A percentile compares a stretch with the other conserved stretches of the same genome.
phyloP scores from a whole-genome alignment of 2,113 vertebrate genomes.

The Corythornis cristatus region DNA sequence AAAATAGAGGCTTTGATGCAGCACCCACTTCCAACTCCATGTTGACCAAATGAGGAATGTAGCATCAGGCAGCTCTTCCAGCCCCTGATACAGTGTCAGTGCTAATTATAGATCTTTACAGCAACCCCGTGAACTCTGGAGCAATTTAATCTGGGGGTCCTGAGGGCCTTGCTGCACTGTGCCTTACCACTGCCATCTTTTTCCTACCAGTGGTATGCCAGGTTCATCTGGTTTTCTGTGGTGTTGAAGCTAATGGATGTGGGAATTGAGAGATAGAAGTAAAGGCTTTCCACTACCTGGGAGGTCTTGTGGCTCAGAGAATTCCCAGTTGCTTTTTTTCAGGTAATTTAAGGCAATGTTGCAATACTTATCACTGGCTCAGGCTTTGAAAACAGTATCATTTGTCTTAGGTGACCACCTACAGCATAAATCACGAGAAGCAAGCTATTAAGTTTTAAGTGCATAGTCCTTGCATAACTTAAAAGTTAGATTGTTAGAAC shows the following conservation, averaged over 20 bases:
- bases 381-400: not conserved
- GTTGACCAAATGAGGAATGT: not conserved
- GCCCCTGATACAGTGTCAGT: not conserved
- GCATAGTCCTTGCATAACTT: not conserved
- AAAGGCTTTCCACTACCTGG: not conserved
- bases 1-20: not conserved
- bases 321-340: not conserved
- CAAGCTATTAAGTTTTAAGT: not conserved
- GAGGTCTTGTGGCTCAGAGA: not conserved
- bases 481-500: not conserved
- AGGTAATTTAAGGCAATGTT: not conserved
- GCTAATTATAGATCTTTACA: constrained; percentile 43
- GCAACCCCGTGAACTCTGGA: constrained; percentile 16
- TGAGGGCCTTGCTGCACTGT: not conserved
- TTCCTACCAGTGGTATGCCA: not conserved
- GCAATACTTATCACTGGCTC: not conserved
- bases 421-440: not conserved
- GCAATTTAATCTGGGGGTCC: constrained; percentile 12
- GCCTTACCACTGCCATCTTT: not conserved
- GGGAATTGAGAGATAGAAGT: not conserved
- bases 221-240: not conserved
- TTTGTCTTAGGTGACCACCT: not conserved
- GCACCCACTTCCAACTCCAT: not conserved
- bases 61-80: not conserved
- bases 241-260: not conserved